phyloP scores from a whole-genome alignment of 2,797 vertebrate genomes.

The Falco rusticolus region DNA sequence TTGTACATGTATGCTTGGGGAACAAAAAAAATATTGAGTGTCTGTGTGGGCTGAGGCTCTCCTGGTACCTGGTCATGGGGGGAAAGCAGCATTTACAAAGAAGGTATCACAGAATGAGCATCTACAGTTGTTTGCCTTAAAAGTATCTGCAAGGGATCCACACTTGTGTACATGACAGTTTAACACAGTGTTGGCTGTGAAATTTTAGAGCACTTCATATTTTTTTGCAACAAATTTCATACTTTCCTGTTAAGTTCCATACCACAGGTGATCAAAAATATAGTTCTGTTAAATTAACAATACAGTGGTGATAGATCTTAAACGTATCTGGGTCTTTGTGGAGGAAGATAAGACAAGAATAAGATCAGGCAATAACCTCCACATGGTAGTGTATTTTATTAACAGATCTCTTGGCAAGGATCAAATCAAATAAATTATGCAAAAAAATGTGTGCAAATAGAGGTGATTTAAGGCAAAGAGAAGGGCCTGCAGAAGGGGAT shows the following conservation, averaged over 20 bases:
- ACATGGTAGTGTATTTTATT: not conserved
- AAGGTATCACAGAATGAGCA: not conserved
- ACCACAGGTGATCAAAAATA: not conserved
- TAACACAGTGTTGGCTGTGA: not conserved
- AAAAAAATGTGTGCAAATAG: not conserved
- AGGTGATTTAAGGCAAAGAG: not conserved
- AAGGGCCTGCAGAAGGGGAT: not conserved
- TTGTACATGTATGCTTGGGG: not conserved
- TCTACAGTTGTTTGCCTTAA: not conserved
- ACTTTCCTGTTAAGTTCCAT: not conserved
- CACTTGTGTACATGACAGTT: accelerated
- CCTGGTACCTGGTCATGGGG: not conserved
- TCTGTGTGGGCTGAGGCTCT: not conserved
- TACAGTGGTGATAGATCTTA: not conserved
- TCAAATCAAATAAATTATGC: not conserved
- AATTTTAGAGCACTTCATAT: not conserved
- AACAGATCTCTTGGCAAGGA: not conserved
- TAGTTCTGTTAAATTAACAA: not conserved
- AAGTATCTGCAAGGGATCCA: not conserved
- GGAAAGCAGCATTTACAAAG: not conserved
- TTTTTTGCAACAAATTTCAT: not conserved
- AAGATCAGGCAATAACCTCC: not conserved
- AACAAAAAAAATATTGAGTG: accelerated
- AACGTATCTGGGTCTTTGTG: not conserved
- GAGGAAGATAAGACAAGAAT: not conserved